Evolutionary conservation across 2,113 vertebrate genomes (phyloP), one percentile per base, ranked within the genome.

Genomic region (Limnothrissa miodon): DNA sequence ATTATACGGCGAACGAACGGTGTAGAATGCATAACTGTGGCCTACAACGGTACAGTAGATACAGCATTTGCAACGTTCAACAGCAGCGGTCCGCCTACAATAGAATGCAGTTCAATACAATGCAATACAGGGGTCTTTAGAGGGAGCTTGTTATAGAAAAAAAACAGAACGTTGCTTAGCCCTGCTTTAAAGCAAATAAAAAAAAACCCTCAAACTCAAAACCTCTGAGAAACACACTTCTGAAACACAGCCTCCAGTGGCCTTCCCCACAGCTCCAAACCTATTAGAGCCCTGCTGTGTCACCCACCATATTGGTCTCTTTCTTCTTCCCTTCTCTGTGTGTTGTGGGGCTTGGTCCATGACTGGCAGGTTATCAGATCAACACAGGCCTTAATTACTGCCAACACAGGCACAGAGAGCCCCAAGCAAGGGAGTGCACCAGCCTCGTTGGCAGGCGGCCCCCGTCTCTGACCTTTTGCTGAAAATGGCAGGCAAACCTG

Each of bases 341-440:
- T 81, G 91, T 86, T 89, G 91, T 92, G 88, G 89, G 91, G 92
- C 85, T 78, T 19, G 48, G 25, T 48, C 59, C 45, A 45, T 82
- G 90, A 90, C 85, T 89, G 90, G 88, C 90, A 88, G 90, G 89
- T 92, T 93, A 93, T 93, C 89, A 90, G 89, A 90, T 91, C 81
- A 89, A 86, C 86, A 85, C 87, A 85, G 91, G 74, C 87, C 83
- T 78, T 92, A 92, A 92, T 92, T 93, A 93, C 91, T 92, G 90
- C 92, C 90, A 90, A 45, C 29, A 78, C 85, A 86, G 88, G 78
- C 89, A 85, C 91, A 89, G 85, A 84, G 86, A 89, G 85, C 87
- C 88, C 85, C 6, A 2, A 42, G 42, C 42, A 4, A 70, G 83
- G 89, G 90, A 89, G 91, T 91, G 89, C 91, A 90, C 90, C 13